Evolutionary conservation across 2,113 vertebrate genomes (phyloP).

Genomic region (Orthochromis malagaraziensis): DNA sequence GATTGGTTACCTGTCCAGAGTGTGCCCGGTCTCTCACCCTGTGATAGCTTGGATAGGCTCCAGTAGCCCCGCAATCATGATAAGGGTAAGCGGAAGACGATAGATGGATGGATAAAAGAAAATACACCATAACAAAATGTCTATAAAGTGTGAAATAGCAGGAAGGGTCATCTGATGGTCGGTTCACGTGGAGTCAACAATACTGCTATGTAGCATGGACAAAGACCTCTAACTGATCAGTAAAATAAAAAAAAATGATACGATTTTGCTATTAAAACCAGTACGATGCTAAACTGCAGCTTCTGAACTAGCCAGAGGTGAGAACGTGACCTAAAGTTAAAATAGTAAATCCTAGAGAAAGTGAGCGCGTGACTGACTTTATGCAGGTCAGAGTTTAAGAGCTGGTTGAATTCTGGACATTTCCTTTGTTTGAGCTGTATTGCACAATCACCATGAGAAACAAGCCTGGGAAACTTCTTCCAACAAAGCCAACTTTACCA

Average conservation of each 20-base stretch:
- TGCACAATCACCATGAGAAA: slow-evolving; percentile 26
- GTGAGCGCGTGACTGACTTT: background rate
- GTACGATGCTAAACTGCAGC: background rate
- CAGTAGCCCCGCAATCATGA: background rate
- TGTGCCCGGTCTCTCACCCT: background rate
- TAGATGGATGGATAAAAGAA: background rate
- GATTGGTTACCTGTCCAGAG: background rate
- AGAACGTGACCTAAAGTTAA: background rate
- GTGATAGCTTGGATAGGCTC: background rate
- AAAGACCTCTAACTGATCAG: background rate
- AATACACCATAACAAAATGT: background rate
- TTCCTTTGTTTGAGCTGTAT: background rate
- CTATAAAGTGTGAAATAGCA: background rate
- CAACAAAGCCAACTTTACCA: background rate
- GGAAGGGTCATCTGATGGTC: background rate
- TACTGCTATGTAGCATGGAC: background rate
- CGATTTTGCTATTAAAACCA: background rate
- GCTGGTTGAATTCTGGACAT: background rate
- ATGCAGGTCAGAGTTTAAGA: background rate
- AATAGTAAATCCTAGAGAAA: background rate
- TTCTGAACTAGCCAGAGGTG: background rate
- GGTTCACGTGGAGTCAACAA: background rate
- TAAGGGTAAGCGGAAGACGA: background rate
- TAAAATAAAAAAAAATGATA: background rate
- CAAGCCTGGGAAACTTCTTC: slow-evolving; percentile 26